Evolutionary conservation across 2,888 invertebrate genomes (phyloP), one percentile per base, ranked within the genome.

Genomic region (Drosophila meridiana): DNA sequence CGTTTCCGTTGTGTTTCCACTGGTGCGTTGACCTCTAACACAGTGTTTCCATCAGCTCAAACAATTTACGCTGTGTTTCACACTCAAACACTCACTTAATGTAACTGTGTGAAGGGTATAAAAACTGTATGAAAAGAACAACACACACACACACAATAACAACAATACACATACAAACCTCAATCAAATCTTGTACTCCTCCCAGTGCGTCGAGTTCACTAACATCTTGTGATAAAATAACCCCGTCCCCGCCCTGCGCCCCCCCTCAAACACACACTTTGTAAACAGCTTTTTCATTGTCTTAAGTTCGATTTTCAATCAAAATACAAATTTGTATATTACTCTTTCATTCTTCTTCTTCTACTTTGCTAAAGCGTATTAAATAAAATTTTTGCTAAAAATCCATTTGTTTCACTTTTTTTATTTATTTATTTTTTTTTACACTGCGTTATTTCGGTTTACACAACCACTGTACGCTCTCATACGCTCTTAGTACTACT

Each of bases 401-500:
- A 26, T 5, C 28, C 53, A 62, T 50, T 50, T 32, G 48, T 50
- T n/a, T 57, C 13, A 30, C 11, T 67, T 40, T 58, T 26, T 47
- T 28, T 43, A 8, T 40, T 61, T 63, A 13, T 0, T 26, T 20
- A 38, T 38, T 26, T 43, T 5, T 45, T 7, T 48, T 64, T 4
- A 61, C 43, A 58, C 58, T 66, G 48, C 38, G 47, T 57, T 56
- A 40, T 59, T 73, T 73, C 53, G 56, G 57, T 72, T 78, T 40
- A 66, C 67, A 79, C 72, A 64, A 48, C 72, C 70, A 75, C 75
- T 69, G 43, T 56, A 61, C 75, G 71, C 81, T 76, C 80, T 83
- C 83, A 86, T 83, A 84, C 73, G 84, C 87, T 84, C 84, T 85
- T 84, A 82, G 87, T 80, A 84, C 84, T 84, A 83, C 74, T 75